Evolutionary conservation across 2,113 vertebrate species (phyloP), one percentile per base, ranked within the genome.

Genomic region (Myotis yumanensis): DNA sequence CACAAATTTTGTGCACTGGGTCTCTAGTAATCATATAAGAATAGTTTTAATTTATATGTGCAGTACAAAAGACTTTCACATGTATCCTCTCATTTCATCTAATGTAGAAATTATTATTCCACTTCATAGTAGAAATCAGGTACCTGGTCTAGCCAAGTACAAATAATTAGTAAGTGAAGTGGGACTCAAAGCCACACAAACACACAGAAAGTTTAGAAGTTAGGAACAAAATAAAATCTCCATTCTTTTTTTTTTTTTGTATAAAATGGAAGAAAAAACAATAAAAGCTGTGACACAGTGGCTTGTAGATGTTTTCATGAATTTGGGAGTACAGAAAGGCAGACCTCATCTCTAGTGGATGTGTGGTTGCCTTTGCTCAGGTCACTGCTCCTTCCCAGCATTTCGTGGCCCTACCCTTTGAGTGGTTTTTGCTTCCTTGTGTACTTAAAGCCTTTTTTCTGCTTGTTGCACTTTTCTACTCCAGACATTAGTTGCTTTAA

Each of bases 101-200:
- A 92, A 76, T 3, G 43, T 1, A 7, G 17, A 82, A 87, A 76
- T 89, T 57, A 85, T 23, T 66, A 72, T 23, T 69, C 37, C n/a
- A 87, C 46, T 92, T 92, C 69, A 94, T 2, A 17, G n/a, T 0
- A 92, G 73, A 79, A 81, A 88, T 35, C 59, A 92, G 62, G 22
- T 23, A 89, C 80, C 17, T 32, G 32, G 25, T 15, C 5, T n/a
- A 75, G 18, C 51, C 62, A 86, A 62, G 23, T 14, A 64, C 18
- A 80, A 64, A 75, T 54, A 80, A 73, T 11, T 52, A 54, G 4
- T 43, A 89, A 75, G 28, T 20, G n/a, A 81, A 66, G 5, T 30
- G 23, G 51, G 30, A 79, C n/a, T 95, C 87, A 90, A 86, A 62
- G 20, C 35, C 46, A 93, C 3, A 79, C 48, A 68, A 64, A 66